Conservation (phyloP, 2,113 vertebrate species). For the Corvus moneduloides region DNA sequence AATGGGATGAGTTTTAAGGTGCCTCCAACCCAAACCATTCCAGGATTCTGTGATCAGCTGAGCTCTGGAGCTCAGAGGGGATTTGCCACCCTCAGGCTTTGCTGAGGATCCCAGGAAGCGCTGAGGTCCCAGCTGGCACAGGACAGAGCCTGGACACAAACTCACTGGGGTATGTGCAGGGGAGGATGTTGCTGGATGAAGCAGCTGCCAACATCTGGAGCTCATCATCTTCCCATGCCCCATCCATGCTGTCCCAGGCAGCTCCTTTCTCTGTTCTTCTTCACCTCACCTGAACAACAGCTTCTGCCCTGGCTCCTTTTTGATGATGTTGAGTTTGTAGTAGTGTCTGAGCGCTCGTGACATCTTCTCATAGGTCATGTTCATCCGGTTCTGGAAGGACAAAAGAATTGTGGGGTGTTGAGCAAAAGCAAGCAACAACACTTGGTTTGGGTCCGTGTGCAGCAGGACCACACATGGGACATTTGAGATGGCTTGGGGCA, state of each 20-base stretch:
- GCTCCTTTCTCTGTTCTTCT: neutral
- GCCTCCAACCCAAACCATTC: neutral
- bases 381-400: slow-evolving; percentile 79
- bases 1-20: neutral
- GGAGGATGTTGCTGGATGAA: neutral
- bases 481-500: neutral
- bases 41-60: neutral
- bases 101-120: neutral
- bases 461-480: neutral
- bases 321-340: slow-evolving; percentile 94
- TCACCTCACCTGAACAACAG: slow-evolving; percentile 84
- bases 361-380: slow-evolving; percentile 97
- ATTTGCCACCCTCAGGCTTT: neutral
- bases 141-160: neutral
- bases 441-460: neutral
- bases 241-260: neutral
- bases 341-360: slow-evolving; percentile 89
- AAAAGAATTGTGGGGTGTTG: neutral
- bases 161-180: neutral
- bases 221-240: neutral
- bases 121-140: neutral
- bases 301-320: slow-evolving; percentile 89
- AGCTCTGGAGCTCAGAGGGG: neutral
- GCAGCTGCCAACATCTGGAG: neutral
- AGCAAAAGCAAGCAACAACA: neutral